Percentiles rank a stretch among this genome's conserved stretches.
phyloP scores from a whole-genome alignment of 1,140 invertebrate species.

The Saccostrea cuccullata region DNA sequence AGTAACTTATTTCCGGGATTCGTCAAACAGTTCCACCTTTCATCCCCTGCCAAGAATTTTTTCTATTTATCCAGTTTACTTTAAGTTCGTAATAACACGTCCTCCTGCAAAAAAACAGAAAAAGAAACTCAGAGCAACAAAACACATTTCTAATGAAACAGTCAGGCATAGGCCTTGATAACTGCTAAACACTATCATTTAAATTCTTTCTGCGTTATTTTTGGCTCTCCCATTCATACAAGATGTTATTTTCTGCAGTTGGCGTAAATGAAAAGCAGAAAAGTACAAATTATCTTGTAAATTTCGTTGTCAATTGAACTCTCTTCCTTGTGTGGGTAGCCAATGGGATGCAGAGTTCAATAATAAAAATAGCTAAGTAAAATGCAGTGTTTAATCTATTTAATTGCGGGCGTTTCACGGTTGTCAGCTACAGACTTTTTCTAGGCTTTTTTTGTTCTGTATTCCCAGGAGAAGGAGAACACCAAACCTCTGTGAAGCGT shows the following conservation, averaged over 20 bases:
- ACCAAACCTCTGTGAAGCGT: background rate
- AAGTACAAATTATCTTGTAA: background rate
- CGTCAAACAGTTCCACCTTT: background rate
- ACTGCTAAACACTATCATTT: background rate
- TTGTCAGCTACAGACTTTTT: background rate
- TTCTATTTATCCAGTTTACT: slow-evolving; percentile 24
- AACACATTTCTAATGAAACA: background rate
- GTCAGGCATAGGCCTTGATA: background rate
- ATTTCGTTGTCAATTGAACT: background rate
- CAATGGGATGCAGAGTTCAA: background rate
- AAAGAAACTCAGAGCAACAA: background rate
- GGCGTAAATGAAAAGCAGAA: background rate
- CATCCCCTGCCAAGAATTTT: background rate
- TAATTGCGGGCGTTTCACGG: slow-evolving; percentile 1
- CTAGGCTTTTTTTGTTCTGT: background rate
- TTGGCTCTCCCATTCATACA: background rate
- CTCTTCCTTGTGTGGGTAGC: background rate
- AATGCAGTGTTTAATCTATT: background rate
- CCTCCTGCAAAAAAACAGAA: background rate
- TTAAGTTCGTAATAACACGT: slow-evolving; percentile 10
- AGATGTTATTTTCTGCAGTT: slow-evolving; percentile 15
- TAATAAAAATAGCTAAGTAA: background rate
- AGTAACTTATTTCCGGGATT: background rate
- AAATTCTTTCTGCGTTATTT: slow-evolving; percentile 11
- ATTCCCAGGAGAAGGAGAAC: background rate